Evolutionary conservation across 2,113 vertebrate genomes (phyloP).

Genomic region (Argyrosomus japonicus): DNA sequence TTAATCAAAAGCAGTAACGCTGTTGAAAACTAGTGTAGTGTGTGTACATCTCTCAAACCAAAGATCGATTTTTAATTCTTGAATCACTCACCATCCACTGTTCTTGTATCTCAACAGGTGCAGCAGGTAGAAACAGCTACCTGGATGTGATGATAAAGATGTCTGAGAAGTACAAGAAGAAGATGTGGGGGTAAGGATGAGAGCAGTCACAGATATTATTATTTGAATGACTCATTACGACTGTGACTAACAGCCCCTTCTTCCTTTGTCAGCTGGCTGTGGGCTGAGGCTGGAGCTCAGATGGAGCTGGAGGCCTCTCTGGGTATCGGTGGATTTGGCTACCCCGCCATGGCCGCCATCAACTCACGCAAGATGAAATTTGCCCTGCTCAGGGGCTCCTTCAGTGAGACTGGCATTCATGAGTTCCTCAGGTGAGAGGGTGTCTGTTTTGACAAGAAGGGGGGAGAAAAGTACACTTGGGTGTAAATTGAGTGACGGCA

Average conservation of each 20-base stretch:
- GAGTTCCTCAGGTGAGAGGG: constrained; percentile 84
- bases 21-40: not conserved
- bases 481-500: not conserved
- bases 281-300: constrained; percentile 95
- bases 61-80: not conserved
- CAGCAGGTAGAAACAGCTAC: constrained; percentile 92
- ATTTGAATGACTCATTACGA: too few species aligned
- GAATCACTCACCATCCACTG: not conserved
- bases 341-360: constrained; percentile 96
- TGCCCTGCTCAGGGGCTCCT: constrained; percentile 94
- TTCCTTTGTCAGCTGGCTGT: constrained; percentile 83
- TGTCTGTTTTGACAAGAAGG: not conserved
- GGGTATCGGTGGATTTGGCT: constrained; percentile 97
- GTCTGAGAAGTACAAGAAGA: constrained; percentile 99
- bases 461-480: not conserved
- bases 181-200: constrained; percentile 95
- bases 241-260: not conserved
- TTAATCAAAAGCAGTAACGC: not conserved
- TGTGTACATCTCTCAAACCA: too few species aligned
- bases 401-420: constrained; percentile 90
- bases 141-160: constrained; percentile 93
- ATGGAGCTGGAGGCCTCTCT: constrained; percentile 90
- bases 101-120: constrained; percentile 81
- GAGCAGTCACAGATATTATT: too few species aligned
- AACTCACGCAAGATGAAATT: constrained; percentile 98